Conservation (phyloP, 2,113 vertebrate genomes). For the Eulemur macaco region DNA sequence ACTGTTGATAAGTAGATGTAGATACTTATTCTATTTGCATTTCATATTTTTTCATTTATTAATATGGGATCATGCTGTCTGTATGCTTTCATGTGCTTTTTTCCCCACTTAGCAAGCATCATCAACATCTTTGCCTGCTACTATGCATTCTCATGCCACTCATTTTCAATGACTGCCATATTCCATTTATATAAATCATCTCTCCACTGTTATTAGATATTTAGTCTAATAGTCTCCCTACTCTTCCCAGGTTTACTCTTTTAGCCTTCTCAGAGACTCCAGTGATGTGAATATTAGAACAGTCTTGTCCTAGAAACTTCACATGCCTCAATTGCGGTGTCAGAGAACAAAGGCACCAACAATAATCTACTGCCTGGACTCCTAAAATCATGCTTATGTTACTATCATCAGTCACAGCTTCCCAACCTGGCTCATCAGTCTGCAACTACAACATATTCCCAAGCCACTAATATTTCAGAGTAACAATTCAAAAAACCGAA, state of each 20-base stretch:
- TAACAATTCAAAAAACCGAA: conserved; percentile 47
- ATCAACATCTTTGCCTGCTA: neutral
- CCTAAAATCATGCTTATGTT: conserved; percentile 57
- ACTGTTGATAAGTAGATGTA: neutral
- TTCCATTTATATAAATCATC: neutral
- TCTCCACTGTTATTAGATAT: neutral
- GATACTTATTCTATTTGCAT: neutral
- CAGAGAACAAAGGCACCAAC: conserved; percentile 56
- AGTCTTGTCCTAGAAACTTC: conserved; percentile 49
- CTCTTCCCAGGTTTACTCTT: neutral
- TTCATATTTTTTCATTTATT: neutral
- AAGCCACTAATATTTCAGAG: neutral
- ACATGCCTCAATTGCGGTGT: conserved; percentile 55
- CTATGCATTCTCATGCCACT: neutral
- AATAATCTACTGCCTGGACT: conserved; percentile 54
- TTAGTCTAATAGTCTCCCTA: conserved; percentile 51
- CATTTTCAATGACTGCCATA: neutral
- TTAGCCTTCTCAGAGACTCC: conserved; percentile 48
- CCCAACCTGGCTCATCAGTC: conserved; percentile 59
- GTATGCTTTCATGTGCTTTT: neutral
- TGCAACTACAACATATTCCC: conserved; percentile 50
- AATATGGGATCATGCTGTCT: neutral
- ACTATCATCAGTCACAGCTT: conserved; percentile 45
- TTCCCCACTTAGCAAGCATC: neutral
- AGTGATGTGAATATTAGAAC: conserved; percentile 62